Evolutionary conservation across 2,113 vertebrate genomes (phyloP).

Genomic region (Excalfactoria chinensis): DNA sequence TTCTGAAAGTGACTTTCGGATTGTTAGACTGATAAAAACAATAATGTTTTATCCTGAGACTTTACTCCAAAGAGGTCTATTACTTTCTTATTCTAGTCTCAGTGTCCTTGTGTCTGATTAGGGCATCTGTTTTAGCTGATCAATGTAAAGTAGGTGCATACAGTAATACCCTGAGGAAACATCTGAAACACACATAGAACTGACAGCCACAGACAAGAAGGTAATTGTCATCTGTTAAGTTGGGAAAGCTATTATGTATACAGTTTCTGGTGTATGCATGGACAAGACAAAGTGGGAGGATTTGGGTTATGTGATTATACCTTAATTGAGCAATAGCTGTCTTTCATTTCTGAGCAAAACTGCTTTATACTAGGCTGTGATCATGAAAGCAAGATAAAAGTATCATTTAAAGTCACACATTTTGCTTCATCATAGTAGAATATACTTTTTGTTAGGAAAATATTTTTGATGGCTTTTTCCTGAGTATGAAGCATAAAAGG

Average conservation of each 20-base stretch:
- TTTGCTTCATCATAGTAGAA: background rate
- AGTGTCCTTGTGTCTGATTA: slow-evolving; percentile 65
- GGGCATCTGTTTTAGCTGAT: slow-evolving; percentile 11
- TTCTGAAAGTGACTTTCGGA: slow-evolving; percentile 68
- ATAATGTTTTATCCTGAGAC: slow-evolving; percentile 52
- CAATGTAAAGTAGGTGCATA: slow-evolving; percentile 21
- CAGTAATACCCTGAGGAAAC: background rate
- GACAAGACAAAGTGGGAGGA: background rate
- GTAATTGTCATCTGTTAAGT: background rate
- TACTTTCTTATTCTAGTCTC: slow-evolving; percentile 58
- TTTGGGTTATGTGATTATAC: background rate
- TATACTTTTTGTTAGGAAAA: background rate
- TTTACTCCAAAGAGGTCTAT: slow-evolving; percentile 50
- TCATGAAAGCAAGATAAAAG: background rate
- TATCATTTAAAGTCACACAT: background rate
- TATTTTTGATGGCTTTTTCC: background rate
- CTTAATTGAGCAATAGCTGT: background rate
- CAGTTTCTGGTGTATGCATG: background rate
- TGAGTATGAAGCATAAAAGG: background rate
- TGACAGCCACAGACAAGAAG: background rate
- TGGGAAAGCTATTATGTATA: background rate
- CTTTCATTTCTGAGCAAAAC: background rate
- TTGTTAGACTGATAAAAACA: slow-evolving; percentile 56
- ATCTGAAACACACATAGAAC: background rate
- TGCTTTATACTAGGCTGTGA: background rate